phyloP scores from a whole-genome alignment of 1,140 invertebrate species.

The Thaumatotibia leucotreta region DNA sequence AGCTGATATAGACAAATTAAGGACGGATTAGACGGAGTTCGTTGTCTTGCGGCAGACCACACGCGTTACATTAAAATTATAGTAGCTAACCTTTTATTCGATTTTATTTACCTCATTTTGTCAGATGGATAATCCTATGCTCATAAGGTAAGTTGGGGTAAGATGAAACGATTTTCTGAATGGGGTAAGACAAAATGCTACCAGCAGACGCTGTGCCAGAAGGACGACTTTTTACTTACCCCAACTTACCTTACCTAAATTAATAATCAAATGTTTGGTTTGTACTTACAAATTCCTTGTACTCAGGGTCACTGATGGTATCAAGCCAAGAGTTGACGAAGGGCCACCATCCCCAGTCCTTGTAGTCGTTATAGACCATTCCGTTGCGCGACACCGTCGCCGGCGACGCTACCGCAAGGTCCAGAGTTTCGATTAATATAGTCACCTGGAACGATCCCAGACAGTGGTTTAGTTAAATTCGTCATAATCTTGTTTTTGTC shows the following conservation, averaged over 20 bases:
- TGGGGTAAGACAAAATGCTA: no score
- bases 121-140: no score
- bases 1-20: constrained; percentile 58
- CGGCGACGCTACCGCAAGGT: constrained; percentile 89
- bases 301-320: constrained; percentile 71
- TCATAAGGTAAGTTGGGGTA: no score
- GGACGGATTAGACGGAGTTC: neutral
- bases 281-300: constrained; percentile 66
- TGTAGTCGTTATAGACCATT: constrained; percentile 90
- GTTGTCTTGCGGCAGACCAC: neutral
- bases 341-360: constrained; percentile 89
- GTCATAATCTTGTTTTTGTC: no score
- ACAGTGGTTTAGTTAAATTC: neutral
- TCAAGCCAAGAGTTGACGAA: constrained; percentile 88
- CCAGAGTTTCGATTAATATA: constrained; percentile 88
- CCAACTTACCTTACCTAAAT: no score
- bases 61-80: no score
- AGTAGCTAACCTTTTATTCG: no score
- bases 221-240: no score
- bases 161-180: no score
- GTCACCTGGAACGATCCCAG: constrained; percentile 79
- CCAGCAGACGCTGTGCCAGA: no score
- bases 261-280: no score
- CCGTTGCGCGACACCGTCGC: constrained; percentile 91
- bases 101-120: no score